Base-by-base conservation (phyloP, 1,140 invertebrate species). In the Drosophila teissieri region DNA sequence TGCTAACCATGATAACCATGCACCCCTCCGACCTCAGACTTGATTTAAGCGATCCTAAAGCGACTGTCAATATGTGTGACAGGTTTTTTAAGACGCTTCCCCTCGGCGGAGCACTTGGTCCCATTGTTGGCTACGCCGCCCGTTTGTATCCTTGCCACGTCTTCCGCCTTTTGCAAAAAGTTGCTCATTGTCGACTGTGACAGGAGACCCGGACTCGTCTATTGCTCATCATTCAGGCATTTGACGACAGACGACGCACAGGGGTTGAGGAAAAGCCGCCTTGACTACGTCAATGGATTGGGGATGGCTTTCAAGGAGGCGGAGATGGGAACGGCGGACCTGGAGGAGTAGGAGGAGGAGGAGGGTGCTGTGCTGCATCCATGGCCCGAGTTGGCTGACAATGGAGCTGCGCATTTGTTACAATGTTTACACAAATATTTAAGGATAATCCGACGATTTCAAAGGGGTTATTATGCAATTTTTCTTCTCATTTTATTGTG, bases 351-450 rank as follows among this genome's bases (percentile, higher is more conserved):
- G 5, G 42, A 17, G 1, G 17, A 4, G 17, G 10, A 15, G 40
- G 15, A n/a, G 5, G 42, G 24, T 51, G 24, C 56, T 51, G 57
- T 42, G 34, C 56, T 53, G 57, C 61, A 67, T 72, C 54, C 67
- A 73, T 72, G 51, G 64, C 60, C 64, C 45, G 60, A 65, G 64
- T 68, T 52, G 64, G 64, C 60, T 81, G 69, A 86, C 83, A 86
- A 89, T 88, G 84, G 84, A 70, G 63, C 77, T 88, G 76, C 80
- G 86, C 86, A 90, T 90, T 90, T 90, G 88, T 90, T 90, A 90
- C 82, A 86, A 90, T 90, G 88, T 90, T 90, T 90, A 90, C 88
- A 90, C 79, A 90, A 90, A 90, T 90, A 90, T 90, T 90, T 90
- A 90, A 90, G 82, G 88, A 90, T 90, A 90, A 90, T 90, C 88